Evolutionary conservation across 2,797 vertebrate genomes (phyloP), one percentile per base, ranked within the genome.

Genomic region (Garrulus glandarius): DNA sequence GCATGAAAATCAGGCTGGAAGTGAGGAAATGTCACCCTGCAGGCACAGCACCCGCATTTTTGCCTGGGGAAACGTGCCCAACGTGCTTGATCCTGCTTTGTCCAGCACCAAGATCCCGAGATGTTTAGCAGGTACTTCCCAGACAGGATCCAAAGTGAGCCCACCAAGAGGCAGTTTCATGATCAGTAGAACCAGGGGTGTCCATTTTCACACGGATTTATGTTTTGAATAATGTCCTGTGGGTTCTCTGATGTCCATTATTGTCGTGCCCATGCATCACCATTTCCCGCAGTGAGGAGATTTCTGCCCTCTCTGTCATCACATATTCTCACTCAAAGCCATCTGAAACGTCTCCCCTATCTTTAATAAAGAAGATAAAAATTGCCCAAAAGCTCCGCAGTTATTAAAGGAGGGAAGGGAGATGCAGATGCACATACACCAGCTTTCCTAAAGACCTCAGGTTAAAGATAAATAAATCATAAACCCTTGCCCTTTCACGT

Each of bases 401-500:
- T 44, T 83, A 27, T 50, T 77, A 49, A 70, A 91, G 30, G 17
- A 86, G 36, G 23, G 34, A 64, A 77, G 41, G 41, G 26, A 59
- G 47, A 34, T 13, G n/a, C 52, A 88, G 72, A 74, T 21, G 16
- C 37, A 22, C 17, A 4, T 2, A 10, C 8, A 74, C 13, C 53
- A 71, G 36, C 78, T 59, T 79, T 87, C 72, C 32, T 71, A 8
- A 32, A 22, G 44, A 86, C 77, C 50, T 88, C 60, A 36, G 83
- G 65, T 85, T 68, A 60, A 91, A 84, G 70, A 88, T 88, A 75
- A 94, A 90, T 91, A 83, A 87, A 92, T 83, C 57, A 75, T 74
- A 85, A 77, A 44, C 68, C 22, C 57, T 52, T 21, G 8, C 15
- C 71, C 64, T 64, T 92, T 81, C 16, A 4, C 12, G 5, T 59